Percentiles rank a stretch among this genome's conserved stretches.
Conservation (phyloP, 1,140 invertebrate species). For the Pinna nobilis region DNA sequence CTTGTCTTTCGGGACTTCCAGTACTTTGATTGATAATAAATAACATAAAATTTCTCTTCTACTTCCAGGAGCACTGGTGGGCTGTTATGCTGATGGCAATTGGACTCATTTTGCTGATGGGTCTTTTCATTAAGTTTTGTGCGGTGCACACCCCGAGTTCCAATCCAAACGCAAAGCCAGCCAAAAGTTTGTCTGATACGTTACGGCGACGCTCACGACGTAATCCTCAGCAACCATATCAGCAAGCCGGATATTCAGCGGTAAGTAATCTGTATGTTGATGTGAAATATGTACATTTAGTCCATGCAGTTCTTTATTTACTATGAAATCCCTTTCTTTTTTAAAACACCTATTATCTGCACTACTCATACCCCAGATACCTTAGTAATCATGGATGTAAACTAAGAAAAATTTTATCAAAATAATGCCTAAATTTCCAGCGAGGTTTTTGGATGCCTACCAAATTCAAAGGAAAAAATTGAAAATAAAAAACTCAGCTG, state of each 20-base stretch:
- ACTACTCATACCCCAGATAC: background rate
- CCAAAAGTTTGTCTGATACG: constrained; percentile 65
- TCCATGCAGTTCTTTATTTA: too few relatives aligned
- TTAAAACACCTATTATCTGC: too few relatives aligned
- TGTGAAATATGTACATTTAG: too few relatives aligned
- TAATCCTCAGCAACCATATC: constrained; percentile 35
- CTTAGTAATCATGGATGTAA: background rate
- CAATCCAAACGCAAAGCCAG: constrained; percentile 82
- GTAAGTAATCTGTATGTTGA: background rate
- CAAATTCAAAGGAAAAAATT: background rate
- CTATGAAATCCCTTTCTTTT: too few relatives aligned
- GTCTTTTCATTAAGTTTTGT: constrained; percentile 99
- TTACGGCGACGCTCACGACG: constrained; percentile 48
- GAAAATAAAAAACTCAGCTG: background rate
- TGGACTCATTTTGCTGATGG: constrained; percentile 95
- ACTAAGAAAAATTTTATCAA: background rate
- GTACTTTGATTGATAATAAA: too few relatives aligned
- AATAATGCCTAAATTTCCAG: background rate
- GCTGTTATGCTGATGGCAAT: constrained; percentile 94
- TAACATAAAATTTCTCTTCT: too few relatives aligned
- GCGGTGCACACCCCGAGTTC: constrained; percentile 99
- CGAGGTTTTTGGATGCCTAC: constrained; percentile 5
- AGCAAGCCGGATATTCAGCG: background rate
- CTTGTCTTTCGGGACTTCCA: too few relatives aligned
- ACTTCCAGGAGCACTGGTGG: constrained; percentile 94